Base-by-base conservation (phyloP, 2,888 invertebrate species). In the Pyrgus malvae region DNA sequence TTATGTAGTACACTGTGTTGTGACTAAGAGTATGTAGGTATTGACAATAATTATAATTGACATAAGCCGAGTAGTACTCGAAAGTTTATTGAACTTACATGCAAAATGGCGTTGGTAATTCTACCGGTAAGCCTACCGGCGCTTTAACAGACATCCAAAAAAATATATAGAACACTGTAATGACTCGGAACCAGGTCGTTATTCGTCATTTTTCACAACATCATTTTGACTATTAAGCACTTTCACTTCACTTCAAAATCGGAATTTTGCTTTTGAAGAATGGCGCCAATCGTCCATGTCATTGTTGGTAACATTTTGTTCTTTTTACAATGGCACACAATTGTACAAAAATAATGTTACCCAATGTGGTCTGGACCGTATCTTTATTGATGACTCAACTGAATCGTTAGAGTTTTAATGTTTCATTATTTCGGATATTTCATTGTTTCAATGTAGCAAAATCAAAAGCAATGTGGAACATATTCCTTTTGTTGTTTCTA, bases 181-280 rank as follows among this genome's bases (percentile, higher is more conserved):
- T 40, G 19, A 40, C 12, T 21, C 31, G 8, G n/a, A 49, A 50
- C 16, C 42, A 3, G 23, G 16, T 4, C 21, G n/a, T 25, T 33
- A 50, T 33, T 33, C 33, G 41, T 50, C 33, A 50, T 50, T 37
- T 50, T 50, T 42, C 19, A 41, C 31, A 31, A 40, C 38, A 38
- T 27, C 33, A 11, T 23, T 23, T 35, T 42, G 41, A 42, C 31
- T 41, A 44, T 31, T 38, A 19, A 37, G 7, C 31, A 35, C 50
- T 51, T 51, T 51, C 51, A 51, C 51, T 51, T 44, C 35, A 48
- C 33, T 45, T 16, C 14, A 49, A 50, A 51, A 44, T 51, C 27
- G 5, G 50, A 44, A 44, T 51, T 44, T 23, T 51, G 17, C 44
- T 44, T 44, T 19, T 42, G 27, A 51, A 42, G 25, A 51, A 35